Evolutionary conservation across 2,113 vertebrate genomes (phyloP), one percentile per base, ranked within the genome.

Genomic region (Ciconia maguari): DNA sequence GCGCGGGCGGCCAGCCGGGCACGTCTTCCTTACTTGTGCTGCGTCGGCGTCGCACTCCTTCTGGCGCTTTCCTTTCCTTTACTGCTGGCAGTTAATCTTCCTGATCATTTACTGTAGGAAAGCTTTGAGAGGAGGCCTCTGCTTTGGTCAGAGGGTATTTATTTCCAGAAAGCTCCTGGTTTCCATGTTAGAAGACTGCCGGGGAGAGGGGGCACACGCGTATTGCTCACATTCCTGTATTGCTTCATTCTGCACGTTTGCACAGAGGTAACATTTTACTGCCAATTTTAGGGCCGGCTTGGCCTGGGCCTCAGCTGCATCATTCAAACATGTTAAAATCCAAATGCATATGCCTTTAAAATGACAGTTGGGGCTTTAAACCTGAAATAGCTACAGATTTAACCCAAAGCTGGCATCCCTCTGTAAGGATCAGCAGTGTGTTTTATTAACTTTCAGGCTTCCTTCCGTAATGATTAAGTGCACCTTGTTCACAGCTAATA

Each of bases 381-480:
- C 87, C 83, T 95, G 82, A 94, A 94, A 95, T 80, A 90, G 85
- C 82, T 92, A 38, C 75, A 93, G 81, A 96, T 83, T 90, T 90
- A 95, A 95, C 81, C 58, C 71, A 89, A 95, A 93, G 84, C 62
- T 95, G 55, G 32, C 64, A 66, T 64, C 29, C 42, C 66, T 88
- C 55, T 60, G 3, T 60, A 93, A 92, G 69, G 78, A 94, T 72
- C 83, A 91, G 71, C 88, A 61, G 38, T 21, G 36, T 80, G n/a
- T 90, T 96, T 92, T 83, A 96, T 95, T 95, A 96, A 94, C 88
- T 96, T 96, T 42, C 81, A 91, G 57, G 71, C 72, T 96, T 88
- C 79, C 81, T 91, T 91, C 83, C 2, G 2, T 49, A 62, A 96
- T 93, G 87, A 97, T 96, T 90, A 95, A 97, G 76, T 75, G 61